A percentile compares a stretch with the other conserved stretches of the same genome.
Conservation (phyloP, 64 coral and sea anemone genomes). For the Porites lutea region DNA sequence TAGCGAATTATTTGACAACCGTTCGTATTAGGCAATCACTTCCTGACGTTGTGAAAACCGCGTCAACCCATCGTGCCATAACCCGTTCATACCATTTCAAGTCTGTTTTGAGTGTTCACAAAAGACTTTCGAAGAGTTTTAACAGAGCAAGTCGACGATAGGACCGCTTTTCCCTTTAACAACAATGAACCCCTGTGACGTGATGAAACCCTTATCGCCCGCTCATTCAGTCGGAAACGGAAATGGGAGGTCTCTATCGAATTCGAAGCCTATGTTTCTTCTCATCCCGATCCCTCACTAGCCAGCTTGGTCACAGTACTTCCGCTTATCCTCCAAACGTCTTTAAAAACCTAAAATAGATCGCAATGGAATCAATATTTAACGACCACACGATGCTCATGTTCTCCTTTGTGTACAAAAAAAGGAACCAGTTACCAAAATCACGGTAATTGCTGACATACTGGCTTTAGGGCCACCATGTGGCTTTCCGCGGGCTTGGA, state of each 20-base stretch:
- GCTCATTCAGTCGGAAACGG: constrained; percentile 48
- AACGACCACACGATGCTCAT: neutral
- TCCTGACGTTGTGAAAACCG: neutral
- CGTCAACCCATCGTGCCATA: neutral
- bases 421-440: neutral
- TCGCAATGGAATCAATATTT: constrained; percentile 22
- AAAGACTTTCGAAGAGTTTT: neutral
- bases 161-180: neutral
- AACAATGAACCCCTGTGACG: constrained; percentile 2
- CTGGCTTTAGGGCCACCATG: neutral
- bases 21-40: neutral
- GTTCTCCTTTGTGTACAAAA: neutral
- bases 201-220: constrained; percentile 34
- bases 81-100: neutral
- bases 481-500: neutral
- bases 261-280: constrained; percentile 24
- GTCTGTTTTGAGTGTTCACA: too few species aligned
- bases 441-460: neutral
- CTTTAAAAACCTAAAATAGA: neutral
- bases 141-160: neutral
- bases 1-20: neutral
- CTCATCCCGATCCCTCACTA: constrained; percentile 6
- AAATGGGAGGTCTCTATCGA: constrained; percentile 44
- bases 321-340: constrained; percentile 32
- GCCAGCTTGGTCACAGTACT: constrained; percentile 16